phyloP scores from a whole-genome alignment of 2,888 invertebrate genomes.

The Pterostichus niger region DNA sequence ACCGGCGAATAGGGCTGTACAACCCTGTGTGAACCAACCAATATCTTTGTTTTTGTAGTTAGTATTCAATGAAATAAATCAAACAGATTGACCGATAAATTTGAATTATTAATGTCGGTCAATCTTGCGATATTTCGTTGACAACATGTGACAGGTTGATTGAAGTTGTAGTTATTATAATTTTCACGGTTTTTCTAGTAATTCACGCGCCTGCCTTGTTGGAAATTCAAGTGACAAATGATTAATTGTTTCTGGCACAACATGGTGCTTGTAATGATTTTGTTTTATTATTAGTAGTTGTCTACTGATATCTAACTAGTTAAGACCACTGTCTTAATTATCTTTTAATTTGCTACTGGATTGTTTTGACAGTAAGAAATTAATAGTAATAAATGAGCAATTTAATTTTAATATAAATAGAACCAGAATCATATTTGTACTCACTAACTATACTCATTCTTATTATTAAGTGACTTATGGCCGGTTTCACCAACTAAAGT shows the following conservation, averaged over 20 bases:
- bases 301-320: constrained; percentile 20
- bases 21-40: too few species aligned
- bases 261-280: constrained; percentile 25
- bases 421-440: too few species aligned
- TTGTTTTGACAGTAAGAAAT: constrained; percentile 11
- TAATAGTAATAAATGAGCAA: background rate
- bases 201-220: constrained; percentile 23
- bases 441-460: too few species aligned
- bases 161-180: constrained; percentile 35
- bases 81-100: too few species aligned
- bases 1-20: too few species aligned
- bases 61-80: too few species aligned
- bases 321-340: constrained; percentile 32
- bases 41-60: too few species aligned
- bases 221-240: constrained; percentile 42
- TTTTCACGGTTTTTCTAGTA: constrained; percentile 40
- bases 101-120: too few species aligned
- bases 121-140: constrained; percentile 10
- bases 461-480: too few species aligned
- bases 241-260: constrained; percentile 39
- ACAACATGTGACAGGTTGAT: constrained; percentile 43
- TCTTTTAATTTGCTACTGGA: constrained; percentile 4
- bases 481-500: too few species aligned
- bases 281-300: constrained; percentile 34
- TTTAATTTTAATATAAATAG: too few species aligned